Base-by-base conservation (phyloP, 2,113 vertebrate species). In the Phoenicopterus ruber region DNA sequence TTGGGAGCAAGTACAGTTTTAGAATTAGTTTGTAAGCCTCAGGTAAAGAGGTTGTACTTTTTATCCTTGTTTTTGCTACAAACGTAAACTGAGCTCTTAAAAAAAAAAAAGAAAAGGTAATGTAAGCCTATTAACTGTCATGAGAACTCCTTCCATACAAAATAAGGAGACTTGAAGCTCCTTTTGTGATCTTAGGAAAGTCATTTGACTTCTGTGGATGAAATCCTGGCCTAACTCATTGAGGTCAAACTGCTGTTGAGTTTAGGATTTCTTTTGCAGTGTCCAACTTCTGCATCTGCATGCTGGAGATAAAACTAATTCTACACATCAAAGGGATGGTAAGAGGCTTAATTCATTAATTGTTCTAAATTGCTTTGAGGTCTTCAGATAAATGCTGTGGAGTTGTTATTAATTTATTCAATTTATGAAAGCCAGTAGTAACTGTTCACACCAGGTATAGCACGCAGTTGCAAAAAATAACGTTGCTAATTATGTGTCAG, bases 231-330 rank as follows among this genome's bases (percentile, higher is more conserved):
- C 74, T 90, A 77, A 40, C 14, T 65, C 86, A 62, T 14, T 42
- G 46, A 96, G 95, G 93, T 96, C 85, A 90, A 86, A 54, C 38
- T 88, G 36, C 71, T 90, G 46, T 72, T 95, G 58, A 90, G 62
- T 92, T 94, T 42, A 92, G 36, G 12, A 85, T 81, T 92, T 85
- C 79, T 82, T 93, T 82, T 90, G 50, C 66, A 46, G 54, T 58
- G 58, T 72, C 67, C 71, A 77, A 55, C 26, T 95, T 94, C 63
- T 95, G 52, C 85, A 81, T 96, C 92, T 96, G 93, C 71, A 36
- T 66, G 24, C 66, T 92, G 54, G 49, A 96, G 94, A 96, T 96
- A 95, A 95, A 93, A 90, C 17, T 92, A 97, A 92, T 95, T 85
- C 85, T 58, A 47, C 17, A 91, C 85, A 86, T 93, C 91, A 93